phyloP scores from a whole-genome alignment of 2,888 invertebrate species.

The Drosophila recens region DNA sequence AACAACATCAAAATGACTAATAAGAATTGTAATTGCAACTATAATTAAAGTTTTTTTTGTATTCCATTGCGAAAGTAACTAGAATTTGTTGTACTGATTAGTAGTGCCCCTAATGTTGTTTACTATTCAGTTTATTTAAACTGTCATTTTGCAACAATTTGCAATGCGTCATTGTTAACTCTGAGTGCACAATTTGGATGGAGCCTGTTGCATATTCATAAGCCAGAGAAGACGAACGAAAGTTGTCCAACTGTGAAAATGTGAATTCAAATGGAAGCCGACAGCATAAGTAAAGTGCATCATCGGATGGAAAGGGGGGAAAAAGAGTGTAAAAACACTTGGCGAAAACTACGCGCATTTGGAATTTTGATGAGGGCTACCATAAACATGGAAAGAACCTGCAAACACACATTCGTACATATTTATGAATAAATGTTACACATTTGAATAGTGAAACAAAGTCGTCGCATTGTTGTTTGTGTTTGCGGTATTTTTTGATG shows the following conservation, averaged over 20 bases:
- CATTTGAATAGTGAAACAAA: slow-evolving; percentile 42
- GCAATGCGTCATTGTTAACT: slow-evolving; percentile 50
- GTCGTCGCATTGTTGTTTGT: slow-evolving; percentile 45
- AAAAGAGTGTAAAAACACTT: slow-evolving; percentile 6
- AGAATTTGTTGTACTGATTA: slow-evolving; percentile 11
- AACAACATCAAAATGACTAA: slow-evolving; percentile 16
- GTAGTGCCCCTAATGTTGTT: slow-evolving; percentile 31
- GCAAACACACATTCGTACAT: not conserved
- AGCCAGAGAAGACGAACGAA: slow-evolving; percentile 33
- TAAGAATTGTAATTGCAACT: slow-evolving; percentile 5
- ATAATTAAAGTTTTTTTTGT: not conserved
- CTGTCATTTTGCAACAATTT: slow-evolving; percentile 46
- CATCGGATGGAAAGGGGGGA: not conserved
- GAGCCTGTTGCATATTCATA: slow-evolving; percentile 61
- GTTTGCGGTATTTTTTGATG: slow-evolving; percentile 32
- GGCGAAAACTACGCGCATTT: slow-evolving; percentile 8
- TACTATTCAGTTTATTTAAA: slow-evolving; percentile 29
- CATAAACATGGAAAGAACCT: not conserved
- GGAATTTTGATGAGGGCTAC: slow-evolving; percentile 31
- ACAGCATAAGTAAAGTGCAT: slow-evolving; percentile 35
- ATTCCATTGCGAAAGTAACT: not conserved
- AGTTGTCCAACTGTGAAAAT: slow-evolving; percentile 49
- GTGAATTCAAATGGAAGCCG: slow-evolving; percentile 33
- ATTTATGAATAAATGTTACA: slow-evolving; percentile 7
- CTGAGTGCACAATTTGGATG: slow-evolving; percentile 3